phyloP scores from a whole-genome alignment of 2,888 invertebrate species.

The Papilio elwesi region DNA sequence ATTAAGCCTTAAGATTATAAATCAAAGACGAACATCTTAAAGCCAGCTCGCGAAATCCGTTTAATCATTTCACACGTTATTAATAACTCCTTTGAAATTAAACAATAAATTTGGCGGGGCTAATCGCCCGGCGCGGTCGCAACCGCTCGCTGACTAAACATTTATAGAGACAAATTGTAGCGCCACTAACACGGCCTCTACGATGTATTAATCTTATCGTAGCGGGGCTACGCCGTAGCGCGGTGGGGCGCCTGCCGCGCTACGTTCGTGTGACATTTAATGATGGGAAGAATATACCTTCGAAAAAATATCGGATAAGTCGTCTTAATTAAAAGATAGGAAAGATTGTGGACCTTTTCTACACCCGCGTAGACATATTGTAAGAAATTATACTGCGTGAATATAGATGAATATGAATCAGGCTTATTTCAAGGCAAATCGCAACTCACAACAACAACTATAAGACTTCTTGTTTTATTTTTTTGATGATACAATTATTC shows the following conservation, averaged over 20 bases:
- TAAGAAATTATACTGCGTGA: neutral
- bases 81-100: slow-evolving; percentile 83
- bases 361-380: neutral
- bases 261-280: slow-evolving; percentile 48
- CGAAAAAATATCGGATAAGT: slow-evolving; percentile 27
- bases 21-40: slow-evolving; percentile 74
- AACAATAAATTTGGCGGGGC: slow-evolving; percentile 82
- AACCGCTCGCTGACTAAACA: slow-evolving; percentile 80
- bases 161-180: slow-evolving; percentile 85
- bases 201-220: slow-evolving; percentile 81
- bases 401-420: no score
- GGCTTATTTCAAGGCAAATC: no score
- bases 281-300: slow-evolving; percentile 29
- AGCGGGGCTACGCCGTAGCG: slow-evolving; percentile 60
- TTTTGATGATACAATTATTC: no score
- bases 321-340: slow-evolving; percentile 7
- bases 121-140: slow-evolving; percentile 80
- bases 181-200: slow-evolving; percentile 76
- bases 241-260: slow-evolving; percentile 54
- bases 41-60: slow-evolving; percentile 76
- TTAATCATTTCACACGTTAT: slow-evolving; percentile 81
- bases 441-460: no score
- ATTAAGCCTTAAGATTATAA: slow-evolving; percentile 69
- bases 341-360: neutral
- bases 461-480: no score